Percentiles rank a stretch among this genome's conserved stretches.
Conservation (phyloP, 2,797 vertebrate genomes). For the Neostethus bicornis region DNA sequence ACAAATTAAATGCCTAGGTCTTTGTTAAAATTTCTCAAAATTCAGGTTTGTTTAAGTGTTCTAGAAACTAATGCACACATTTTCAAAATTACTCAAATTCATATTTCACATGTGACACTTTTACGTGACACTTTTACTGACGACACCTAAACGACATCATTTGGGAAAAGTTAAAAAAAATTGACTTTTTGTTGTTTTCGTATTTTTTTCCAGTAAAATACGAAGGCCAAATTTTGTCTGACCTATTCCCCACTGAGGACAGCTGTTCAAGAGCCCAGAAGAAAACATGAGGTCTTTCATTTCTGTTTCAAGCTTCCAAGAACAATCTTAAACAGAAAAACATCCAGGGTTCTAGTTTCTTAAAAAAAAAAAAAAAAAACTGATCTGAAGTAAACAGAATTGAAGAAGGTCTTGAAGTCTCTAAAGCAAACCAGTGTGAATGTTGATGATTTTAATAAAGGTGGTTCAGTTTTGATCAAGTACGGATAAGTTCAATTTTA, state of each 20-base stretch:
- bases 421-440: neutral
- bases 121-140: no score
- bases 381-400: neutral
- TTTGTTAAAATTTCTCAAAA: no score
- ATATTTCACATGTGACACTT: no score
- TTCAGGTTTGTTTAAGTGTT: no score
- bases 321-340: conserved; percentile 9
- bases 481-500: neutral
- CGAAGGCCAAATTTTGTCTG: neutral
- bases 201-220: neutral
- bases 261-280: conserved; percentile 3
- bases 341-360: neutral
- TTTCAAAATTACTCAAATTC: no score
- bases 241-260: neutral
- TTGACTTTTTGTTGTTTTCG: neutral
- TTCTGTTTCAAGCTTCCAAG: neutral
- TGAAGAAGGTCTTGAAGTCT: neutral
- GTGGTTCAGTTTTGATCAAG: neutral
- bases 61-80: no score
- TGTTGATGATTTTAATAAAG: neutral
- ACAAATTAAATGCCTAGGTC: no score
- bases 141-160: no score
- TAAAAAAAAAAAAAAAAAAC: neutral
- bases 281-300: neutral
- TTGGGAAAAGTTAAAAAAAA: neutral